Evolutionary conservation across 1,140 invertebrate genomes (phyloP).

Genomic region (Cydia amplana): DNA sequence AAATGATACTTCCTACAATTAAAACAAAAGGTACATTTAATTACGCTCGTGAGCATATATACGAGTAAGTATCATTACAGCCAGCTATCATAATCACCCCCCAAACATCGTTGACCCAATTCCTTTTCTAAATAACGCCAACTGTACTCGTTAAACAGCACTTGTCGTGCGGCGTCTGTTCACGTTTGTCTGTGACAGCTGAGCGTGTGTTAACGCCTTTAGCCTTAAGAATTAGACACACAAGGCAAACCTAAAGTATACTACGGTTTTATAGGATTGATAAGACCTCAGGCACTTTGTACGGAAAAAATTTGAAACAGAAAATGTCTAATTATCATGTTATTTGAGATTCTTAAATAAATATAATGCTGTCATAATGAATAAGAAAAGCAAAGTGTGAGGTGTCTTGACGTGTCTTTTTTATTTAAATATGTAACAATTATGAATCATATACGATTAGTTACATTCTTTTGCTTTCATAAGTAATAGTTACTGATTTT

Average conservation of each 20-base stretch:
- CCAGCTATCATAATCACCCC: slow-evolving; percentile 2
- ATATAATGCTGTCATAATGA: too few species aligned
- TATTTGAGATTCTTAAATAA: too few species aligned
- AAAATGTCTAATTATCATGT: too few species aligned
- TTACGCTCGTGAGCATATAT: neutral
- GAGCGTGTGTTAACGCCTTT: slow-evolving; percentile 8
- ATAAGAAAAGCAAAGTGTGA: too few species aligned
- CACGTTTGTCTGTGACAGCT: slow-evolving; percentile 1
- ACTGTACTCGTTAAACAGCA: slow-evolving; percentile 27
- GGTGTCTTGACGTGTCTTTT: too few species aligned
- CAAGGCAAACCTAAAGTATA: neutral
- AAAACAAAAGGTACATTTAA: neutral
- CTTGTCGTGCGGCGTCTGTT: neutral
- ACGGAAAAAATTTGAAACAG: too few species aligned
- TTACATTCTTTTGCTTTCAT: too few species aligned
- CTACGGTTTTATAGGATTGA: too few species aligned
- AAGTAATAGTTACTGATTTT: too few species aligned
- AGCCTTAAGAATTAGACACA: neutral
- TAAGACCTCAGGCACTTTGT: too few species aligned
- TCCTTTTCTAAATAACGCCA: neutral
- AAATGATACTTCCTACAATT: neutral
- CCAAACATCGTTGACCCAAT: slow-evolving; percentile 29
- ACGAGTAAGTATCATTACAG: neutral
- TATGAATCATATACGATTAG: too few species aligned
- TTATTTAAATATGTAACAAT: too few species aligned